Evolutionary conservation across 2,113 vertebrate species (phyloP).

Genomic region (Melanotaenia duboulayi): DNA sequence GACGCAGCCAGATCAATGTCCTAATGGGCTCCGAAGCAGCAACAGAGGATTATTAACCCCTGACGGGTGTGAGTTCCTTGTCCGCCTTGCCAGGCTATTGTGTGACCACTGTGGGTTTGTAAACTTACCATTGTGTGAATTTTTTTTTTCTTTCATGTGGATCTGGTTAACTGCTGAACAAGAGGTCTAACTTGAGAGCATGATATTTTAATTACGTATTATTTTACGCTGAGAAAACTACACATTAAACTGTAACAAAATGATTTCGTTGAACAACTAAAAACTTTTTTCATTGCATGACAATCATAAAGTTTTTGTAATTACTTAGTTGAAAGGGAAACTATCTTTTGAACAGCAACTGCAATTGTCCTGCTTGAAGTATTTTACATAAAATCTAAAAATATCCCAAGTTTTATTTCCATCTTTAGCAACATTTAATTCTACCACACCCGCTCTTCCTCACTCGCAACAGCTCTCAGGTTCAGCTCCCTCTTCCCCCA

Average conservation of each 20-base stretch:
- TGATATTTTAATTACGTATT: slow-evolving; percentile 3
- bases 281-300: no score
- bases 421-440: background rate
- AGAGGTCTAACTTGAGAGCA: slow-evolving; percentile 37
- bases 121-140: slow-evolving; percentile 40
- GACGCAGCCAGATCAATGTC: slow-evolving; percentile 68
- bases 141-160: slow-evolving; percentile 35
- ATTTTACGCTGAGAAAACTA: slow-evolving; percentile 18
- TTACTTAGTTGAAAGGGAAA: background rate
- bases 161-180: slow-evolving; percentile 61
- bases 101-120: slow-evolving; percentile 39
- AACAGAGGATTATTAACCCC: slow-evolving; percentile 70
- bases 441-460: slow-evolving; percentile 15
- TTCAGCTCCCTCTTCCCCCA: slow-evolving; percentile 42
- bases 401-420: background rate
- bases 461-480: slow-evolving; percentile 24
- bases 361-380: background rate
- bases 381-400: background rate
- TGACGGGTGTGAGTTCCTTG: slow-evolving; percentile 42
- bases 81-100: slow-evolving; percentile 55
- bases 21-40: slow-evolving; percentile 65
- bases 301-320: no score
- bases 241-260: background rate
- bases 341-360: background rate
- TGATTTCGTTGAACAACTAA: background rate